These are phyloP conservation scores for Diadophis punctatus DNA, from an alignment of 2,113 vertebrate species.

Conservation along the genomic window DNA sequence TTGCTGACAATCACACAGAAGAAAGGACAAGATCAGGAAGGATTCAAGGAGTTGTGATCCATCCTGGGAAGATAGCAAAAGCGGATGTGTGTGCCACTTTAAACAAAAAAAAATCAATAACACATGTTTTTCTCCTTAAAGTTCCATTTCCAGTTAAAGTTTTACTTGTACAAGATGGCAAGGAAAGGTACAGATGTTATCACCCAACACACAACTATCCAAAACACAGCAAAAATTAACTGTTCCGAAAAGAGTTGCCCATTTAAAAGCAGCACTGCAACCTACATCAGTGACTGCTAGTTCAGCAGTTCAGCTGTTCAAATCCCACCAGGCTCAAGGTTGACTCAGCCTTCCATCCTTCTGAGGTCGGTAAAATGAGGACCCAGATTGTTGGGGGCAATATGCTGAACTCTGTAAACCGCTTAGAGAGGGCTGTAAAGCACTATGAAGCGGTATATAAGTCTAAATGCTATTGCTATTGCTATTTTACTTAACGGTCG, in stretches of 20 bases:
- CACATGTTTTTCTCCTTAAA: not conserved
- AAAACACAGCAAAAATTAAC: not conserved
- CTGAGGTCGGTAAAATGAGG: too few relatives aligned
- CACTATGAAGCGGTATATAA: too few relatives aligned
- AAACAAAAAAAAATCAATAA: conserved; percentile 16
- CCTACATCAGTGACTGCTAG: too few relatives aligned
- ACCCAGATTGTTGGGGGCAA: too few relatives aligned
- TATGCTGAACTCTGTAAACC: too few relatives aligned
- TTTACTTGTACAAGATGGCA: not conserved
- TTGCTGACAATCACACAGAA: not conserved
- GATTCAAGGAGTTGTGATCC: not conserved
- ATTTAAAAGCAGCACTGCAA: too few relatives aligned
- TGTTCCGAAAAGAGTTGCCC: not conserved
- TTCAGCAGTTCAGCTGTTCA: too few relatives aligned
- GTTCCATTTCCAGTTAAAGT: not conserved
- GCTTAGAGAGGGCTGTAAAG: too few relatives aligned
- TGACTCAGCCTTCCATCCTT: too few relatives aligned
- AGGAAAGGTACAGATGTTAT: not conserved
- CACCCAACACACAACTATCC: not conserved
- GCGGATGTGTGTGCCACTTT: not conserved
- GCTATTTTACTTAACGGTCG: conserved; percentile 15
- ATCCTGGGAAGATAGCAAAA: conserved; percentile 6
- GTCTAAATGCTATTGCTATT: too few relatives aligned
- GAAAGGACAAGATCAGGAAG: not conserved
- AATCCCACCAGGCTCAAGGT: too few relatives aligned